Base-by-base conservation (phyloP, 2,888 invertebrate genomes). In the Dolichopus griseipennis region DNA sequence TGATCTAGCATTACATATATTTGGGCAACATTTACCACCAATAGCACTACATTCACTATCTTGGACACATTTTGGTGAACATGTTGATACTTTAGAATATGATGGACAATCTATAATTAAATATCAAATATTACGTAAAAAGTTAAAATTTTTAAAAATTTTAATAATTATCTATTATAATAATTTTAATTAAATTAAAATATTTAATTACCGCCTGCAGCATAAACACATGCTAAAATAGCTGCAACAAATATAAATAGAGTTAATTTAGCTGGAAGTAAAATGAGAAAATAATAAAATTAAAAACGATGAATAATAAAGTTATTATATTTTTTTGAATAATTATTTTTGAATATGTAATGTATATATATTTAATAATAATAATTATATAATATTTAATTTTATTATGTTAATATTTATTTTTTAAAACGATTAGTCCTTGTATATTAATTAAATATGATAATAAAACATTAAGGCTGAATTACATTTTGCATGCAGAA, bases 21-120 rank as follows among this genome's bases (percentile, higher is more conserved):
- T 90, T 10, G 86, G 83, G 73, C 89, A 89, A 78, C 90, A 91
- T 72, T 87, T 86, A 76, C 87, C 86, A 72, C 87, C 87, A 67
- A 85, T 83, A 43, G 83, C 82, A 61, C 81, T 79, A 78, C 91
- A 91, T 72, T 90, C 87, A 72, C 84, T 85, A 77, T 89, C 87
- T 70, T 87, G 85, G 64, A 83, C 76, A 74, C 91, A 91, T 75
- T 86, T 88, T 1, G 90, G 90, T 66, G 83, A 86, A 78, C 90
- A 91, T 70, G 83, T 84, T 72, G 84, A 84, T 70, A 90, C 86
- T 77, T 87, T 87, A 61, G 86, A 86, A 0, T 85, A 84, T 2
- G 86, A 76, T 2, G 90, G 90, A 75, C 90, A 91, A 72, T 83
- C 83, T 72, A 33, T 34, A 62, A 67, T 64, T 34, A 21, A 10